A percentile compares a stretch with the other conserved stretches of the same genome.
These are phyloP conservation scores for Coleophora deauratella DNA, from an alignment of 2,888 invertebrate species.

Conservation along the genomic window DNA sequence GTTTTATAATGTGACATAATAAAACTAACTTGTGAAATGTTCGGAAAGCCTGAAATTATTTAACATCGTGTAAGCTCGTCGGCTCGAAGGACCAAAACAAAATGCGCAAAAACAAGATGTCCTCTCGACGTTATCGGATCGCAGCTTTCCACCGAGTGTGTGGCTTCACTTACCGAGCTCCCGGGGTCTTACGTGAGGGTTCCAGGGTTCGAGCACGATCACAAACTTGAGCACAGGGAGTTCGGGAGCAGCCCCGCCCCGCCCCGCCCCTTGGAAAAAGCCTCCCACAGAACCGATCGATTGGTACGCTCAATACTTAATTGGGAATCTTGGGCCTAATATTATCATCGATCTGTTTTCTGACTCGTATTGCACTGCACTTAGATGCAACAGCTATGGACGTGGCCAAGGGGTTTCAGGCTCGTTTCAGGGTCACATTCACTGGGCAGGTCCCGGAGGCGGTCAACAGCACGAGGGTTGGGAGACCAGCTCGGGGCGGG, in stretches of 20 bases:
- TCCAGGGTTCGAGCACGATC: too few relatives aligned
- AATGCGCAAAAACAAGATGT: constrained; percentile 43
- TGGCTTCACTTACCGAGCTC: background rate
- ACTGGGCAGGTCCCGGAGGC: constrained; percentile 14
- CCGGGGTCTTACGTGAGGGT: too few relatives aligned
- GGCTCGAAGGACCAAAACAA: constrained; percentile 28
- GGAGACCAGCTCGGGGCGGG: constrained; percentile 42
- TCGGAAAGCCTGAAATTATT: background rate
- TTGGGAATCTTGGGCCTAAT: constrained; percentile 11
- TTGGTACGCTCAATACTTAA: constrained; percentile 51
- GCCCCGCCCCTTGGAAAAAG: constrained; percentile 45
- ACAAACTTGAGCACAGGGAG: background rate
- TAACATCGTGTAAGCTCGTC: constrained; percentile 25
- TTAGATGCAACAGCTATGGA: too few relatives aligned
- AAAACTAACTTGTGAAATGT: too few relatives aligned
- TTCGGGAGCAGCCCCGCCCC: constrained; percentile 31
- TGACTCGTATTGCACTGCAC: constrained; percentile 2
- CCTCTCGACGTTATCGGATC: constrained; percentile 17
- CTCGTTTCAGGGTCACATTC: constrained; percentile 16
- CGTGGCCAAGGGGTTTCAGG: too few relatives aligned
- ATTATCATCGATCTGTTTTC: too few relatives aligned
- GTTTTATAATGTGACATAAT: too few relatives aligned
- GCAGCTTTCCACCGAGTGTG: background rate
- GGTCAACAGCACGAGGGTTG: constrained; percentile 11
- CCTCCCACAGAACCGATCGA: constrained; percentile 64